These are phyloP conservation scores for Aurelia sp. DNA, from an alignment of 30 jellyfish, hydroid and myxozoan genomes.

Conservation along the genomic window DNA sequence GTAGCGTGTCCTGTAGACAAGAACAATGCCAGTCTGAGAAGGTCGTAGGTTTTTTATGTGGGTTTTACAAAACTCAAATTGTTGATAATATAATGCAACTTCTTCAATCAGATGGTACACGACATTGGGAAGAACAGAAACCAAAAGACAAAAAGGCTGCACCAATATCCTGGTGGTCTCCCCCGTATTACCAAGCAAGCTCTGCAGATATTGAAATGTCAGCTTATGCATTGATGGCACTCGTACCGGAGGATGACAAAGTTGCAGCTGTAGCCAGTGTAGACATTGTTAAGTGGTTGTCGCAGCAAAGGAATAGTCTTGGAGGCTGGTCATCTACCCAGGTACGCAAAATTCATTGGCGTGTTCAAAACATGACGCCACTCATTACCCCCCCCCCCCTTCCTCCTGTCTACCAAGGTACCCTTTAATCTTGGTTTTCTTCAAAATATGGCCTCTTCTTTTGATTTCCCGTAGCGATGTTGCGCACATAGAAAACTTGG, in stretches of 20 bases:
- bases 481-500: too few relatives aligned
- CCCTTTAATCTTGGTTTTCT: neutral
- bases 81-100: too few relatives aligned
- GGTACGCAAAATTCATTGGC: conserved; percentile 38
- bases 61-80: too few relatives aligned
- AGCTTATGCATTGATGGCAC: conserved; percentile 84
- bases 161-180: neutral
- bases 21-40: too few relatives aligned
- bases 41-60: too few relatives aligned
- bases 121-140: too few relatives aligned
- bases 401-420: neutral
- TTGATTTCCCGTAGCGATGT: too few relatives aligned
- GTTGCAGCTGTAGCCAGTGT: neutral
- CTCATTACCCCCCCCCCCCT: neutral
- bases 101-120: too few relatives aligned
- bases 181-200: conserved; percentile 51
- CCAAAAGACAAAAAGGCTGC: too few relatives aligned
- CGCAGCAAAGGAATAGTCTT: conserved; percentile 84
- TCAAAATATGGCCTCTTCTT: too few relatives aligned
- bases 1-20: too few relatives aligned
- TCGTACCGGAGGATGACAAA: conserved; percentile 1
- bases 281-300: conserved; percentile 86
- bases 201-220: conserved; percentile 90
- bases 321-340: conserved; percentile 99
- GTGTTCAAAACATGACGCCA: neutral